Conservation (phyloP, 2,888 invertebrate species). For the Lasioglossum morio region DNA sequence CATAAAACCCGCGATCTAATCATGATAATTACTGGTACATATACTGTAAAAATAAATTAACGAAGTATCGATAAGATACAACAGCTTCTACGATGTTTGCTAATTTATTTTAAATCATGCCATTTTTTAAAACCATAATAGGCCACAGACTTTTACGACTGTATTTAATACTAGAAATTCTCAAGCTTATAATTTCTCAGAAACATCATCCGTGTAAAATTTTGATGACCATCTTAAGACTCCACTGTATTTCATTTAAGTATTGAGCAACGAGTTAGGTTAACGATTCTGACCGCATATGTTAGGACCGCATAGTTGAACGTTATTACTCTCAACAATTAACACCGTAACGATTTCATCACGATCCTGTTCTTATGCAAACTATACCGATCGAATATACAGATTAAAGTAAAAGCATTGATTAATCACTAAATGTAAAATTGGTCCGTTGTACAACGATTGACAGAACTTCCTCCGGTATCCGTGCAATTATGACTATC, state of each 20-base stretch:
- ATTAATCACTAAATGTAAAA: neutral
- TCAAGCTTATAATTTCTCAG: neutral
- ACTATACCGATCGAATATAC: neutral
- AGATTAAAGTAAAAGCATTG: neutral
- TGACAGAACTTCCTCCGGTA: conserved; percentile 3
- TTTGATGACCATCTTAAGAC: neutral
- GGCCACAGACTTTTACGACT: neutral
- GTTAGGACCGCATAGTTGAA: neutral
- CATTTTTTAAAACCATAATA: neutral
- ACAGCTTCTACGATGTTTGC: neutral
- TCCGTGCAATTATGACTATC: neutral
- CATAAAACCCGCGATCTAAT: too few relatives aligned
- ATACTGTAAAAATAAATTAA: neutral
- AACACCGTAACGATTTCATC: neutral
- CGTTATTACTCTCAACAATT: neutral
- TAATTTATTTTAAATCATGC: neutral
- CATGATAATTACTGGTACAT: too few relatives aligned
- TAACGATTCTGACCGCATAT: neutral
- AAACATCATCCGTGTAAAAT: neutral
- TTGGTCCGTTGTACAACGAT: neutral
- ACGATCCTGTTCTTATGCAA: neutral
- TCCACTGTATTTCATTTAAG: neutral
- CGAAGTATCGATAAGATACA: neutral
- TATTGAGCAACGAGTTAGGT: neutral
- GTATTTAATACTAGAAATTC: neutral